These are phyloP conservation scores for Oscarella lobularis DNA, from an alignment of 37 sponge, comb jelly and placozoan genomes.

Conservation along the genomic window DNA sequence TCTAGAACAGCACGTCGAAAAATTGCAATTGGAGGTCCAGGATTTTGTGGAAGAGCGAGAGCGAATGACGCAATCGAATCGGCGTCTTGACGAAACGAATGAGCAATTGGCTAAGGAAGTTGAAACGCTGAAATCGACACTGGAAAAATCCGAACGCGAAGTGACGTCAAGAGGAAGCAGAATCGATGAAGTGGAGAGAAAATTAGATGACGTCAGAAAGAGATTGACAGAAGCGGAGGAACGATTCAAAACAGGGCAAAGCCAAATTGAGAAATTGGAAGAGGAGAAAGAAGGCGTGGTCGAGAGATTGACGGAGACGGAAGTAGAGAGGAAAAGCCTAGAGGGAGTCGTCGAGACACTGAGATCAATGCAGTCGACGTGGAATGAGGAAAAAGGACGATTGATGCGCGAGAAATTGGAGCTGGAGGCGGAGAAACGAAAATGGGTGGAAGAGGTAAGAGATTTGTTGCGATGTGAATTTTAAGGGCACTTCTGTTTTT, in stretches of 20 bases:
- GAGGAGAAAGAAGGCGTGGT: not conserved
- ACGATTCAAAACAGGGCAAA: no score
- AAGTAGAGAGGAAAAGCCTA: not conserved
- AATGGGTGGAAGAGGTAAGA: not conserved
- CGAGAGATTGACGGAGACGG: not conserved
- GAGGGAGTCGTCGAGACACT: not conserved
- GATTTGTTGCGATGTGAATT: not conserved
- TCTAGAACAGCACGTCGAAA: no score
- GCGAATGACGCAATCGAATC: no score
- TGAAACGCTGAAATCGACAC: not conserved
- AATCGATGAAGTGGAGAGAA: no score
- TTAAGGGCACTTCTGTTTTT: no score
- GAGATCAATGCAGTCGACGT: not conserved
- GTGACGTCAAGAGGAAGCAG: no score
- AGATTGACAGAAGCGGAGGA: no score
- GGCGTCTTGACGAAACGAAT: no score
- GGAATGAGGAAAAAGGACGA: not conserved
- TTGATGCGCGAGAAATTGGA: not conserved
- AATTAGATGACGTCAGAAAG: no score
- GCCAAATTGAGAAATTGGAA: not conserved
- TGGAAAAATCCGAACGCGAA: no score
- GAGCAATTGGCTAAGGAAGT: not conserved
- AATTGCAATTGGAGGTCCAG: no score
- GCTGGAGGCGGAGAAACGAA: not conserved
- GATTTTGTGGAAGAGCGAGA: no score